A percentile compares a stretch with the other conserved stretches of the same genome.
Conservation (phyloP, 1,140 invertebrate species). For the Agrypnia vestita region DNA sequence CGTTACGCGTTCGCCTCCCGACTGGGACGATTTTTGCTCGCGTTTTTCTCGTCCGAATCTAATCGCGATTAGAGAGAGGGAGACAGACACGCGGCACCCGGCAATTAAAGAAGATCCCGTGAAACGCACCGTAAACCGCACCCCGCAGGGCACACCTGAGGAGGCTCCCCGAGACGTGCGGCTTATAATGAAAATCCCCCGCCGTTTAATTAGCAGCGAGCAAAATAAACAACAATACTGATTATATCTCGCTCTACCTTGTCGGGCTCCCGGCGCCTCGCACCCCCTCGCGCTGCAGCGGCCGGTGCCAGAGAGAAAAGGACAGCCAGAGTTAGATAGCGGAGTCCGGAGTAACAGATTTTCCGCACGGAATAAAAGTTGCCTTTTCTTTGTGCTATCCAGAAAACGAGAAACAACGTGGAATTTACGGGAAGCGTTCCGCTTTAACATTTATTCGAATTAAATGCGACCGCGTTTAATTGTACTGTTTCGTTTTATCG, state of each 20-base stretch:
- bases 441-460: slow-evolving; percentile 42
- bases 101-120: neutral
- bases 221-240: slow-evolving; percentile 59
- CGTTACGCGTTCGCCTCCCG: no score
- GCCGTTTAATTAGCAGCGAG: slow-evolving; percentile 56
- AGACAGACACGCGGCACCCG: neutral
- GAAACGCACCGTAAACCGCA: slow-evolving; percentile 8
- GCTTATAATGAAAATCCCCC: slow-evolving; percentile 54
- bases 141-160: slow-evolving; percentile 33
- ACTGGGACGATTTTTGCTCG: no score
- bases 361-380: slow-evolving; percentile 41
- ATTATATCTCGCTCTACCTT: slow-evolving; percentile 47
- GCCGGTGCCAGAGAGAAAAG: neutral
- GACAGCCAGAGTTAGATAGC: slow-evolving; percentile 6
- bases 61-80: no score
- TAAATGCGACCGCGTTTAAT: slow-evolving; percentile 45
- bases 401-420: slow-evolving; percentile 43
- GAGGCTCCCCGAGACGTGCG: slow-evolving; percentile 38
- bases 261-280: neutral
- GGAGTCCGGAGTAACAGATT: slow-evolving; percentile 40
- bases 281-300: neutral
- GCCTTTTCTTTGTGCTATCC: slow-evolving; percentile 14
- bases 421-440: slow-evolving; percentile 42
- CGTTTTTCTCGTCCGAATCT: no score
- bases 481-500: slow-evolving; percentile 34